Conservation (phyloP, 2,797 vertebrate genomes). For the Periophthalmus magnuspinnatus region DNA sequence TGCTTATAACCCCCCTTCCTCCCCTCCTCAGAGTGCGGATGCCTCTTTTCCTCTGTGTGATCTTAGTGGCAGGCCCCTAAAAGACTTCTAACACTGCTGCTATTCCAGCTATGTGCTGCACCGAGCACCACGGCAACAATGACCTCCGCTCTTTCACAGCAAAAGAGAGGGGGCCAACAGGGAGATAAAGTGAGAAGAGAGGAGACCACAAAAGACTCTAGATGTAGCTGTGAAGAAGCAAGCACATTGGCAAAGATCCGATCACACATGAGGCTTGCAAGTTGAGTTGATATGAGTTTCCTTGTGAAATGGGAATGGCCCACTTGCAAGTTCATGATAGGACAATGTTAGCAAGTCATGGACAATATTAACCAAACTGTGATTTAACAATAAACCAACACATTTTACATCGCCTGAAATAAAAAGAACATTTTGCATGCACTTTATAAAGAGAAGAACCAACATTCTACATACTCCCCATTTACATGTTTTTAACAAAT, state of each 20-base stretch:
- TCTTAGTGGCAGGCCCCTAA: constrained; percentile 57
- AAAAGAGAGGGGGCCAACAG: constrained; percentile 3
- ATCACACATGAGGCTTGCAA: neutral
- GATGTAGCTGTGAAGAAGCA: constrained; percentile 13
- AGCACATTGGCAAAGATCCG: neutral
- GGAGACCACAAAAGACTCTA: constrained; percentile 15
- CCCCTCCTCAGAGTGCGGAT: constrained; percentile 55
- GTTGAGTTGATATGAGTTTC: neutral
- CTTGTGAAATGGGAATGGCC: neutral
- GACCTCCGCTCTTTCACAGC: constrained; percentile 40
- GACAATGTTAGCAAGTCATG: neutral
- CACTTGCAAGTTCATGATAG: neutral
- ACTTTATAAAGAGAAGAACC: neutral
- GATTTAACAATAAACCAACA: neutral
- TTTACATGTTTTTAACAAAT: no score
- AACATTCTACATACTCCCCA: neutral
- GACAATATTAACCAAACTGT: neutral
- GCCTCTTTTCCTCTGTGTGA: constrained; percentile 69
- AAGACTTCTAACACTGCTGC: constrained; percentile 63
- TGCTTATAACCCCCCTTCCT: constrained; percentile 41
- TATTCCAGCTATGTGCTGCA: constrained; percentile 66
- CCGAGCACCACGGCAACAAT: constrained; percentile 43
- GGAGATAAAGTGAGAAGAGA: constrained; percentile 29
- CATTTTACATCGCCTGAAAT: neutral
- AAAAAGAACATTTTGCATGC: neutral